These are phyloP conservation scores for Muscidifurax raptorellus DNA, from an alignment of 1,140 invertebrate genomes.

Conservation along the genomic window DNA sequence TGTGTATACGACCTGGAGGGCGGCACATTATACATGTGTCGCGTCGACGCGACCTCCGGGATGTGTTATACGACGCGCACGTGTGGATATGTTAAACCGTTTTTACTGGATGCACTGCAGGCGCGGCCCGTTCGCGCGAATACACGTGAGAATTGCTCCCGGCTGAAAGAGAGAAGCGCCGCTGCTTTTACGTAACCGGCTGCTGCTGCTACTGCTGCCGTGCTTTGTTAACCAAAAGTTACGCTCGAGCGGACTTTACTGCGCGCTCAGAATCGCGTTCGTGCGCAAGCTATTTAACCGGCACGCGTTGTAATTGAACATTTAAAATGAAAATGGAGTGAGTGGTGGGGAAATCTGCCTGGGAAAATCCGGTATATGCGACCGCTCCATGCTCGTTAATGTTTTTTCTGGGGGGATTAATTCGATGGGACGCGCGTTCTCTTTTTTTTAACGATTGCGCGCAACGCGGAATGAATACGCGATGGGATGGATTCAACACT, in stretches of 20 bases:
- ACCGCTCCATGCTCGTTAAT: too few relatives aligned
- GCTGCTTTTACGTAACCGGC: conserved; percentile 20
- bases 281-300: neutral
- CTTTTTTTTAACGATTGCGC: too few relatives aligned
- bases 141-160: neutral
- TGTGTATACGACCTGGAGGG: too few relatives aligned
- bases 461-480: too few relatives aligned
- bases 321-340: neutral
- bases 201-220: neutral
- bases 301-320: conserved; percentile 15
- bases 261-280: neutral
- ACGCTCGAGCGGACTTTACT: conserved; percentile 30
- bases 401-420: too few relatives aligned
- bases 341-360: neutral
- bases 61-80: neutral
- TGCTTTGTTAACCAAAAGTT: conserved; percentile 46
- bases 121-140: neutral
- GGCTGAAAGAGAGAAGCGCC: neutral
- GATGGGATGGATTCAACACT: neutral
- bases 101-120: conserved; percentile 10
- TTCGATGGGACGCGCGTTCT: too few relatives aligned
- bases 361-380: too few relatives aligned
- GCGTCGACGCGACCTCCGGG: neutral
- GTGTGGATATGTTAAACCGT: neutral
- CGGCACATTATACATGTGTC: neutral